A percentile compares a stretch with the other conserved stretches of the same genome.
Conservation (phyloP, 2,113 vertebrate genomes). For the Prinia subflava region DNA sequence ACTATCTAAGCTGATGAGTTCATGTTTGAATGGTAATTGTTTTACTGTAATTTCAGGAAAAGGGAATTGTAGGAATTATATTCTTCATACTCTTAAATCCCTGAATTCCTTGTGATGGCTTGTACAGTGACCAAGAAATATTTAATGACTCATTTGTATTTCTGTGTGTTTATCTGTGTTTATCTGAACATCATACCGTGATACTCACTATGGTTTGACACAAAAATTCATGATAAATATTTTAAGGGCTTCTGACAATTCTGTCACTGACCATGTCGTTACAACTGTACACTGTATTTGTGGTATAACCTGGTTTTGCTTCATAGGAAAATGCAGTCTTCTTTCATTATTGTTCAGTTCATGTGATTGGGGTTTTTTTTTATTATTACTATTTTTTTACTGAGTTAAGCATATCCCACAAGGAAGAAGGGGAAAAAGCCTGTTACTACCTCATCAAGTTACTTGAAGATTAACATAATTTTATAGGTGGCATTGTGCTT, state of each 20-base stretch:
- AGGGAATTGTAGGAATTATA: neutral
- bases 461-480: slow-evolving; percentile 22
- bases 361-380: rapidly evolving
- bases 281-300: neutral
- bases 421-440: neutral
- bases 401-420: neutral
- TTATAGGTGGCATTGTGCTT: slow-evolving; percentile 14
- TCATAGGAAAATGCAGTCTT: neutral
- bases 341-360: neutral
- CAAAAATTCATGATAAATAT: neutral
- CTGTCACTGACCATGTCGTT: neutral
- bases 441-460: slow-evolving; percentile 16
- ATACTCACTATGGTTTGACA: neutral
- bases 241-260: neutral
- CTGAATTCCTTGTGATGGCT: neutral
- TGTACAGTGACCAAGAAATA: neutral
- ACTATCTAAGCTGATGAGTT: neutral
- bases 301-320: neutral
- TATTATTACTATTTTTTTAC: neutral
- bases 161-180: neutral
- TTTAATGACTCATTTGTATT: neutral
- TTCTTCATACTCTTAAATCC: neutral
- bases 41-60: slow-evolving; percentile 36
- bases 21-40: slow-evolving; percentile 43
- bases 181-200: neutral